Evolutionary conservation across 2,888 invertebrate species (phyloP).

Genomic region (Chymomyza fuscimana): DNA sequence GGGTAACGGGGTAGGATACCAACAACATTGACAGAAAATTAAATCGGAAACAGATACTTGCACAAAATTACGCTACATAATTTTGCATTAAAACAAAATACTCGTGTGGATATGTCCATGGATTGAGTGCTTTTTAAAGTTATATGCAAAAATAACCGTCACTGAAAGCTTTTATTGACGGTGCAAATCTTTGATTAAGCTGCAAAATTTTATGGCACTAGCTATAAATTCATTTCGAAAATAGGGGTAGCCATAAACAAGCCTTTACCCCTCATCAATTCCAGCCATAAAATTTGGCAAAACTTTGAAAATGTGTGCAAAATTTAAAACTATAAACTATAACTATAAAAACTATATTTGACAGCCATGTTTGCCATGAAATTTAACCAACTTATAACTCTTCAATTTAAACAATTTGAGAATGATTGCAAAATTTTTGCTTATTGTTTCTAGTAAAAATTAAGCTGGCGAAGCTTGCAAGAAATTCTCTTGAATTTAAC

Average conservation of each 20-base stretch:
- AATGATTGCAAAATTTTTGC: not conserved
- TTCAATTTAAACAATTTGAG: not conserved
- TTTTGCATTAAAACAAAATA: too few relatives aligned
- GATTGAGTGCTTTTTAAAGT: not conserved
- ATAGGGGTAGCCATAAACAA: constrained; percentile 12
- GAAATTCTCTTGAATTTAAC: not conserved
- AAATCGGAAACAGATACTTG: too few relatives aligned
- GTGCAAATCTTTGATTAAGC: constrained; percentile 1
- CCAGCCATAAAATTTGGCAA: constrained; percentile 12
- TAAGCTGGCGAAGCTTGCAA: not conserved
- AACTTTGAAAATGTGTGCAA: not conserved
- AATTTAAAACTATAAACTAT: constrained; percentile 2
- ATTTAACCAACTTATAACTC: not conserved
- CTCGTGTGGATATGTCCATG: too few relatives aligned
- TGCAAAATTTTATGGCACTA: not conserved
- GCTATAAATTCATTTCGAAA: constrained; percentile 11
- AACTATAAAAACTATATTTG: not conserved
- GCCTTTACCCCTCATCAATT: not conserved
- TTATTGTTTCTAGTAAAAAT: not conserved
- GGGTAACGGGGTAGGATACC: too few relatives aligned
- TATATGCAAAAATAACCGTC: not conserved
- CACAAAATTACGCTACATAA: too few relatives aligned
- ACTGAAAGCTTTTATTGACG: not conserved
- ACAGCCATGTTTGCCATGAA: not conserved
- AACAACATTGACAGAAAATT: too few relatives aligned